phyloP scores from a whole-genome alignment of 2,113 vertebrate genomes.

The Chascanopsetta lugubris region DNA sequence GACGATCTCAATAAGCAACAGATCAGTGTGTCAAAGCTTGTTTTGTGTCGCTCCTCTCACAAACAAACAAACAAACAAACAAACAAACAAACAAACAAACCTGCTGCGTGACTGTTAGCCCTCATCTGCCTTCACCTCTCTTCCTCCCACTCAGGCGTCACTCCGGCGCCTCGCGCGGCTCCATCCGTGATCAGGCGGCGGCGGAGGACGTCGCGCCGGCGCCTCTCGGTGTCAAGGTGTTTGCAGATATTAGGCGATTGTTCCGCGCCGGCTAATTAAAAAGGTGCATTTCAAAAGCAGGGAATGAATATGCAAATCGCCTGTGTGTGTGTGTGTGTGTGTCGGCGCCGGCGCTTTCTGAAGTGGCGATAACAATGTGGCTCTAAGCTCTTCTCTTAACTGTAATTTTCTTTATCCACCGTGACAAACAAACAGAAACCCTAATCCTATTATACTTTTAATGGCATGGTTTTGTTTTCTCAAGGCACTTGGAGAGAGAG shows the following conservation, averaged over 20 bases:
- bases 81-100: no score
- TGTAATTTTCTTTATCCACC: slow-evolving; percentile 84
- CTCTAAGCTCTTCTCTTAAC: slow-evolving; percentile 84
- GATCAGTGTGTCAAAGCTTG: slow-evolving; percentile 35
- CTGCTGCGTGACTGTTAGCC: slow-evolving; percentile 57
- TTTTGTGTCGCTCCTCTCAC: slow-evolving; percentile 16
- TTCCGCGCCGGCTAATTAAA: slow-evolving; percentile 79
- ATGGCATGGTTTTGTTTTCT: slow-evolving; percentile 81
- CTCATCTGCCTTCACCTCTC: slow-evolving; percentile 44
- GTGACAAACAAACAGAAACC: slow-evolving; percentile 86
- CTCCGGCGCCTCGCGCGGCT: slow-evolving; percentile 43
- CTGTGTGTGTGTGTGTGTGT: slow-evolving; percentile 68
- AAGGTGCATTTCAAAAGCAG: slow-evolving; percentile 80
- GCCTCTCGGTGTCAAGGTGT: slow-evolving; percentile 64
- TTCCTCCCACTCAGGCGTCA: slow-evolving; percentile 74
- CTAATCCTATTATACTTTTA: slow-evolving; percentile 87
- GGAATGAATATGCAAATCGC: slow-evolving; percentile 83
- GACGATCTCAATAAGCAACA: slow-evolving; percentile 43
- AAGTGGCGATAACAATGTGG: slow-evolving; percentile 81
- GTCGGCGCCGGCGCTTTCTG: slow-evolving; percentile 76
- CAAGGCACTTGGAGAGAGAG: slow-evolving; percentile 68
- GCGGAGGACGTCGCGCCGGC: slow-evolving; percentile 48
- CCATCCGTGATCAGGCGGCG: no score
- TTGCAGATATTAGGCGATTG: slow-evolving; percentile 74
- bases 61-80: slow-evolving; percentile 63